Evolutionary conservation across 2,888 invertebrate genomes (phyloP).

Genomic region (Amaurobius ferox): DNA sequence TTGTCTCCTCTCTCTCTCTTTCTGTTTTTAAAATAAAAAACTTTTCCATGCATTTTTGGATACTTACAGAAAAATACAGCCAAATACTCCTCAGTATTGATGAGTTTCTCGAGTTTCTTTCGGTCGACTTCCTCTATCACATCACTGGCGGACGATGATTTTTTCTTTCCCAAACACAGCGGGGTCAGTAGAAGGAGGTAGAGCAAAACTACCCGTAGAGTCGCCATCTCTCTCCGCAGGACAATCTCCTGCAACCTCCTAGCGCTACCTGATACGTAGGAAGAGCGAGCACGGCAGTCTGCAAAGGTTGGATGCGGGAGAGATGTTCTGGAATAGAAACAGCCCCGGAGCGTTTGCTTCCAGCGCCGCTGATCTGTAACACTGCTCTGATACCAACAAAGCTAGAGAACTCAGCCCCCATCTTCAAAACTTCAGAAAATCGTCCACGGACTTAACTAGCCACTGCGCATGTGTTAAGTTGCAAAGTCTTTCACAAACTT

Average conservation of each 20-base stretch:
- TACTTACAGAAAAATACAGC: constrained; percentile 98
- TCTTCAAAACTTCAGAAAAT: background rate
- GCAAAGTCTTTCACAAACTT: too few species aligned
- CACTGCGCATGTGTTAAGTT: too few species aligned
- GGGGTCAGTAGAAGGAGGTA: constrained; percentile 10
- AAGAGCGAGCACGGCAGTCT: constrained; percentile 6
- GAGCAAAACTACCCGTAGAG: background rate
- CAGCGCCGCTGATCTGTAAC: background rate
- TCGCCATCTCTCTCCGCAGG: constrained; percentile 10
- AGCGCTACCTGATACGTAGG: constrained; percentile 47
- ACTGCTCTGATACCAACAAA: background rate
- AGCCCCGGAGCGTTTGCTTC: background rate
- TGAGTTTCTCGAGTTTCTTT: constrained; percentile 92
- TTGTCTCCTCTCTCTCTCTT: background rate
- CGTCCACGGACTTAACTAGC: too few species aligned
- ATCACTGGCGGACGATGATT: constrained; percentile 74
- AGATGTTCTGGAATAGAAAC: constrained; percentile 33
- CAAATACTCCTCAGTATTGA: constrained; percentile 94
- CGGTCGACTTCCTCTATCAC: constrained; percentile 93
- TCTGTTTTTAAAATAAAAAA: constrained; percentile 1
- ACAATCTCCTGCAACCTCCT: constrained; percentile 6
- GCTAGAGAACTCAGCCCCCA: background rate
- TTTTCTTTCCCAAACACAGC: constrained; percentile 40
- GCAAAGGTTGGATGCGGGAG: constrained; percentile 37
- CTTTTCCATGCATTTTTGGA: background rate